These are phyloP conservation scores for Ypsolopha sequella DNA, from an alignment of 2,888 invertebrate species.

Conservation along the genomic window DNA sequence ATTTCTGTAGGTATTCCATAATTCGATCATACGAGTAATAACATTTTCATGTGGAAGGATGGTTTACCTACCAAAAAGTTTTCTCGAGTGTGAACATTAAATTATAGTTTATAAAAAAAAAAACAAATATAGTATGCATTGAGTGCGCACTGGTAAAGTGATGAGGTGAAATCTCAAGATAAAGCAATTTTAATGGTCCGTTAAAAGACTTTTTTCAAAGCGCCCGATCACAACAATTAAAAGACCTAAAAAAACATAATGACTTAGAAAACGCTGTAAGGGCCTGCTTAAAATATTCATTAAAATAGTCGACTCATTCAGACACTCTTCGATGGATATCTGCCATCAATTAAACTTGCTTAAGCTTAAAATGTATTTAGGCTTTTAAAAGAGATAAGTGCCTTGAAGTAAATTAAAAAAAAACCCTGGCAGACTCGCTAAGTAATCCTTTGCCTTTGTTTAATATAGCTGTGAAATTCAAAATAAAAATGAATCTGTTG, in stretches of 20 bases:
- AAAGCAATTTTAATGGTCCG: not conserved
- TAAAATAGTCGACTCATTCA: conserved; percentile 51
- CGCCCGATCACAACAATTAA: conserved; percentile 17
- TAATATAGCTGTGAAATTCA: conserved; percentile 5
- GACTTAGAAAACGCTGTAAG: conserved; percentile 13
- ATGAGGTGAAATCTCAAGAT: not conserved
- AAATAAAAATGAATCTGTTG: not conserved
- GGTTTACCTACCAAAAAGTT: too few species aligned
- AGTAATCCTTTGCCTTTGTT: conserved; percentile 2
- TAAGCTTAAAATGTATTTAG: conserved; percentile 15
- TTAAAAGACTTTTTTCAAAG: conserved; percentile 1
- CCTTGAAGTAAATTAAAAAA: conserved; percentile 24
- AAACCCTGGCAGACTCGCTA: conserved; percentile 30
- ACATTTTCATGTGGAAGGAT: too few species aligned
- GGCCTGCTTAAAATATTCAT: conserved; percentile 31
- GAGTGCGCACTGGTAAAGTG: not conserved
- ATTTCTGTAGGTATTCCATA: too few species aligned
- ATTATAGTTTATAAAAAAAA: not conserved
- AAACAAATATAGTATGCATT: not conserved
- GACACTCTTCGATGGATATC: conserved; percentile 29
- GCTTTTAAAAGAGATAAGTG: conserved; percentile 36
- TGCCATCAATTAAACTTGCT: conserved; percentile 33
- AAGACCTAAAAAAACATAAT: conserved; percentile 21
- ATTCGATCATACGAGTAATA: too few species aligned
- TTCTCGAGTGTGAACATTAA: too few species aligned